Evolutionary conservation across 2,888 invertebrate species (phyloP).

Genomic region (Diarsia brunnea): DNA sequence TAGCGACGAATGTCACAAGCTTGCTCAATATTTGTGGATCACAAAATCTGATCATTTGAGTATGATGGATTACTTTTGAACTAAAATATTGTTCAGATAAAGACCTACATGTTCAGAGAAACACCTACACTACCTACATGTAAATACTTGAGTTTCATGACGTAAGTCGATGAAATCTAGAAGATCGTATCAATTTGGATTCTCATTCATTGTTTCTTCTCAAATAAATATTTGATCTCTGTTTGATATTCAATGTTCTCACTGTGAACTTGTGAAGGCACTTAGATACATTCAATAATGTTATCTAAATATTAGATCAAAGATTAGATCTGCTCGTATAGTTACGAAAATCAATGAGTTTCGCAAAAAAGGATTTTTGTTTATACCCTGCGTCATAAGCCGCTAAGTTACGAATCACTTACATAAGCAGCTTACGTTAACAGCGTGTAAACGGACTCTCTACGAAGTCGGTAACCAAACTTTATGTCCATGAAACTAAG

Average conservation of each 20-base stretch:
- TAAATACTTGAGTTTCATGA: constrained; percentile 22
- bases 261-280: neutral
- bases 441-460: no score
- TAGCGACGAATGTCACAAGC: constrained; percentile 7
- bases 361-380: neutral
- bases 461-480: no score
- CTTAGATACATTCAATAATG: neutral
- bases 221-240: constrained; percentile 8
- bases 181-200: constrained; percentile 14
- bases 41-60: constrained; percentile 12
- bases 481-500: no score
- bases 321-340: neutral
- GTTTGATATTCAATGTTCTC: constrained; percentile 5
- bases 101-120: no score
- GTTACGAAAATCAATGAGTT: neutral
- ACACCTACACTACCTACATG: no score
- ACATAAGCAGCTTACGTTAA: neutral
- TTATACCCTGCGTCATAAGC: neutral
- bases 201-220: constrained; percentile 1
- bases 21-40: constrained; percentile 30
- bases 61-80: constrained; percentile 37
- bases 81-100: constrained; percentile 24
- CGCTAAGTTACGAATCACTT: neutral
- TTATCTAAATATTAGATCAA: neutral
- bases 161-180: constrained; percentile 29